These are phyloP conservation scores for Euthynnus affinis DNA, from an alignment of 2,797 vertebrate genomes.

Conservation along the genomic window DNA sequence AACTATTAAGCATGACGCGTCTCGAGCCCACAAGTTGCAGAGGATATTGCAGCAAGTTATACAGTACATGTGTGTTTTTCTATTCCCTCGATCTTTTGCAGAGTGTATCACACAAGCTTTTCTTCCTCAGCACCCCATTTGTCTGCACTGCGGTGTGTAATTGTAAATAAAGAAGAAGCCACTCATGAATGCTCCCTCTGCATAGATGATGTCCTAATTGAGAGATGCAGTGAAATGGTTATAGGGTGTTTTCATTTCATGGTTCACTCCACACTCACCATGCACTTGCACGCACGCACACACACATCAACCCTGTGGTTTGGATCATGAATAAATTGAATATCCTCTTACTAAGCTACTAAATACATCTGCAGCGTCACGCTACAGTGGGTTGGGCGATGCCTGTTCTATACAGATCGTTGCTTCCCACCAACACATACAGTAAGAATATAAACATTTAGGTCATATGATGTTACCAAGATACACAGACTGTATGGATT, in stretches of 20 bases:
- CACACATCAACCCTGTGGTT: conserved; percentile 69
- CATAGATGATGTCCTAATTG: conserved; percentile 81
- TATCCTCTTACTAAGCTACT: conserved; percentile 78
- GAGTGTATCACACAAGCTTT: conserved; percentile 37
- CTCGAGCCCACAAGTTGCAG: conserved; percentile 34
- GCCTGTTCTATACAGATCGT: conserved; percentile 48
- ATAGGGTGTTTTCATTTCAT: conserved; percentile 83
- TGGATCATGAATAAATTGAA: conserved; percentile 85
- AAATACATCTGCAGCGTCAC: conserved; percentile 76
- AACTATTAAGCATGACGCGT: conserved; percentile 55
- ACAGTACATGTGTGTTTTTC: conserved; percentile 17
- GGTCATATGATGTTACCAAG: conserved; percentile 31
- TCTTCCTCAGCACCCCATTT: conserved; percentile 48
- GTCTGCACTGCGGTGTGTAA: conserved; percentile 67
- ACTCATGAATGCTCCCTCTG: conserved; percentile 69
- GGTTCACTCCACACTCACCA: conserved; percentile 77
- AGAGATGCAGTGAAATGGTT: conserved; percentile 81
- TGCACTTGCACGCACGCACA: conserved; percentile 56
- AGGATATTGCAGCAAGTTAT: conserved; percentile 33
- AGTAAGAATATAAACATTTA: conserved; percentile 61
- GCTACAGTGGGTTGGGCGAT: conserved; percentile 52
- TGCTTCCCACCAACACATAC: conserved; percentile 50
- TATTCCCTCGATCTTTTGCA: conserved; percentile 47
- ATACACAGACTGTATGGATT: conserved; percentile 12
- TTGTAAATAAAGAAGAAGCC: conserved; percentile 77